phyloP scores from a whole-genome alignment of 2,888 invertebrate genomes.

The Rhaphigaster nebulosa region DNA sequence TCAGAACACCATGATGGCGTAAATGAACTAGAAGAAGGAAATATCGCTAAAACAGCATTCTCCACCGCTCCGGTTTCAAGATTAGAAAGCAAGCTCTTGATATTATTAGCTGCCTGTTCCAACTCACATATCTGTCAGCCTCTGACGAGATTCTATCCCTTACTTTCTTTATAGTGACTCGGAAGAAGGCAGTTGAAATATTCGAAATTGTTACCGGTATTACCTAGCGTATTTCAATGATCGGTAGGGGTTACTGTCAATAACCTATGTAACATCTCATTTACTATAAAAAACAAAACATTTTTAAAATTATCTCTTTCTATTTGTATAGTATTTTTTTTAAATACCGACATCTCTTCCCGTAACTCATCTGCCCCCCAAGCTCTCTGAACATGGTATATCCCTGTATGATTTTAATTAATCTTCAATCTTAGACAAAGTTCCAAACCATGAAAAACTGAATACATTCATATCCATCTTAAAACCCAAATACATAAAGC shows the following conservation, averaged over 20 bases:
- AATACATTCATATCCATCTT: too few species aligned
- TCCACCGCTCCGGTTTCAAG: not conserved
- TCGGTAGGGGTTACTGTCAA: not conserved
- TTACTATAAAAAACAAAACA: not conserved
- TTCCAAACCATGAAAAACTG: too few species aligned
- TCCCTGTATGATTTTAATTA: too few species aligned
- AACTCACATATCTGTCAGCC: conserved; percentile 18
- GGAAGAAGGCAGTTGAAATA: not conserved
- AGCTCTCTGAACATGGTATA: too few species aligned
- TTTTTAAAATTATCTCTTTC: too few species aligned
- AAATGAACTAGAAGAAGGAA: not conserved
- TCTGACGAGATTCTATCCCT: not conserved
- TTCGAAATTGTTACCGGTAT: not conserved
- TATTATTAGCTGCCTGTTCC: conserved; percentile 32
- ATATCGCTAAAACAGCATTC: not conserved
- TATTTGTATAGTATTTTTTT: too few species aligned
- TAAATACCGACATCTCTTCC: too few species aligned
- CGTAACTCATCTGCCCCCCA: too few species aligned
- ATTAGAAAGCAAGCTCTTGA: not conserved
- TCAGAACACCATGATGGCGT: not conserved
- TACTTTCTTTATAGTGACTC: not conserved
- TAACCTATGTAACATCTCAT: not conserved
- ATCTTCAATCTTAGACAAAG: too few species aligned
- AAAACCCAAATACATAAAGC: too few species aligned
- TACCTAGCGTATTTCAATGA: not conserved